Evolutionary conservation across 2,888 invertebrate species (phyloP).

Genomic region (Pyrochroa serraticornis): DNA sequence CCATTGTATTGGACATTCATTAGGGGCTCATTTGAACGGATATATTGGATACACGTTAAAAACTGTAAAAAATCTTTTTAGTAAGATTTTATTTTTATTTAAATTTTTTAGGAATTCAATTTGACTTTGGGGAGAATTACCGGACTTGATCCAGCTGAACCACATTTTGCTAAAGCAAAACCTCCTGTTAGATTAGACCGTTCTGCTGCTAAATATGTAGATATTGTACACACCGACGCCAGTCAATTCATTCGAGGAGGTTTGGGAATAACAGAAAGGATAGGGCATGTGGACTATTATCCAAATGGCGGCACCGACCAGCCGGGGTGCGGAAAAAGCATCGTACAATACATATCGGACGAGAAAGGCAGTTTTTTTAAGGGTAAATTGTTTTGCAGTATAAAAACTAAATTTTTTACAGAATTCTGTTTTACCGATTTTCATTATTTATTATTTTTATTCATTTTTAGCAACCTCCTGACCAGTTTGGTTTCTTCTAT

Average conservation of each 20-base stretch:
- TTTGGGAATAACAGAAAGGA: constrained; percentile 80
- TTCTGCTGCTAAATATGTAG: constrained; percentile 87
- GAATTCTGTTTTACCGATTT: too few species aligned
- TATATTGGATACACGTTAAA: constrained; percentile 81
- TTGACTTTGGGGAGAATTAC: constrained; percentile 79
- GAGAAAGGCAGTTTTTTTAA: constrained; percentile 65
- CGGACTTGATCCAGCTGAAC: constrained; percentile 91
- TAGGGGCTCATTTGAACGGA: constrained; percentile 84
- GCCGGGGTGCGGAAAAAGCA: constrained; percentile 69
- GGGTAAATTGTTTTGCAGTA: constrained; percentile 53
- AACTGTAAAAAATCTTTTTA: constrained; percentile 58
- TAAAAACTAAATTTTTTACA: too few species aligned
- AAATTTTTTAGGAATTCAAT: constrained; percentile 63
- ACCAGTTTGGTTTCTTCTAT: too few species aligned
- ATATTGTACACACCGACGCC: constrained; percentile 88
- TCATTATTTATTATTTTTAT: too few species aligned
- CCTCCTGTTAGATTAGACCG: constrained; percentile 83
- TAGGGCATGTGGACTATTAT: constrained; percentile 91
- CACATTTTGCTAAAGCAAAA: constrained; percentile 83
- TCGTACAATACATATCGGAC: constrained; percentile 68
- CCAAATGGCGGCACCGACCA: constrained; percentile 88
- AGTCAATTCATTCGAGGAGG: constrained; percentile 77
- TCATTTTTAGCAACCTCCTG: constrained; percentile 3
- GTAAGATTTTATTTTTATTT: constrained; percentile 17
- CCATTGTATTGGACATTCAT: constrained; percentile 85